phyloP scores from a whole-genome alignment of 2,888 invertebrate species.

The Heliconius ismenius region DNA sequence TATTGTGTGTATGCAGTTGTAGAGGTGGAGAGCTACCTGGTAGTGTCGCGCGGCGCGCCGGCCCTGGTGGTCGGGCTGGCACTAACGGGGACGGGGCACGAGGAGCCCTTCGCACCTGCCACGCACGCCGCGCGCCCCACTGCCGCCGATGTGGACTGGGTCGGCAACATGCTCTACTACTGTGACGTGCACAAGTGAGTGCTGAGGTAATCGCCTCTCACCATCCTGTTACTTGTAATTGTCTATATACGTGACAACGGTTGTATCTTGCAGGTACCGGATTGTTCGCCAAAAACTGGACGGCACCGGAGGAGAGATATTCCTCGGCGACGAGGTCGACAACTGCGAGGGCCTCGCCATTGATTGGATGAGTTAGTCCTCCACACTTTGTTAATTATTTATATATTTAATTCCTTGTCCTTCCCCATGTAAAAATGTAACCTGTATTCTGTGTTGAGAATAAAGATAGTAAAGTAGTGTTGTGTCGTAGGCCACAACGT shows the following conservation, averaged over 20 bases:
- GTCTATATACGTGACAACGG: too few relatives aligned
- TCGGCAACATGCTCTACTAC: conserved; percentile 43
- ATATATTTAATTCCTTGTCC: background rate
- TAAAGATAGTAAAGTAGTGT: background rate
- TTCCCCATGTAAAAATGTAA: background rate
- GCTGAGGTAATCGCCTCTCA: background rate
- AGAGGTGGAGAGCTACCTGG: conserved; percentile 83
- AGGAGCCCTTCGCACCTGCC: conserved; percentile 87
- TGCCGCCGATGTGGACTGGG: conserved; percentile 46
- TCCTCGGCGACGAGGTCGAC: conserved; percentile 82
- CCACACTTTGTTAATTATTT: background rate
- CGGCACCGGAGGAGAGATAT: conserved; percentile 80
- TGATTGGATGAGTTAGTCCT: conserved; percentile 88
- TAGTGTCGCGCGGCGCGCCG: conserved; percentile 78
- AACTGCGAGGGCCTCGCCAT: conserved; percentile 89
- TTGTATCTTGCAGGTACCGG: conserved; percentile 66
- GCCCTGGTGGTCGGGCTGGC: conserved; percentile 87
- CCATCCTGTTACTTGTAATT: background rate
- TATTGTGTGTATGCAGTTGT: conserved; percentile 62
- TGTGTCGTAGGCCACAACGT: conserved; percentile 80
- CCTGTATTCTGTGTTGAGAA: background rate
- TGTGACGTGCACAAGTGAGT: conserved; percentile 45
- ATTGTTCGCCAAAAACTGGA: conserved; percentile 85
- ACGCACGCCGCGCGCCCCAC: conserved; percentile 63
- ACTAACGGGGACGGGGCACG: conserved; percentile 66